Percentiles rank a stretch among this genome's conserved stretches.
Evolutionary conservation across 1,140 invertebrate species (phyloP).

Genomic region (Pseudomyrmex gracilis): DNA sequence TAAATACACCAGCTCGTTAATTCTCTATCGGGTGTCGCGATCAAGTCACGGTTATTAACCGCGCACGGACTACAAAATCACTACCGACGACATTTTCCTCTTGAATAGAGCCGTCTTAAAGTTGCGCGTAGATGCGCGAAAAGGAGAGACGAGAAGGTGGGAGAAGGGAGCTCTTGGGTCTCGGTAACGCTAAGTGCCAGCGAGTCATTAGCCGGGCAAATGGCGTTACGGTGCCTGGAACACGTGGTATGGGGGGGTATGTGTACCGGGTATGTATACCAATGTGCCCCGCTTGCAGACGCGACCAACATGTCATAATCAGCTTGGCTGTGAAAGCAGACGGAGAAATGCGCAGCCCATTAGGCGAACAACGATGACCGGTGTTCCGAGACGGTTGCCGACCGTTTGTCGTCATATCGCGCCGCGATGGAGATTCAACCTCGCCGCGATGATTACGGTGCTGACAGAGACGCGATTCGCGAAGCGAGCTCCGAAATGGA

Average conservation of each 20-base stretch:
- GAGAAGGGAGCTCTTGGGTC: slow-evolving; percentile 8
- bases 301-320: slow-evolving; percentile 84
- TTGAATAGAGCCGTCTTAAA: slow-evolving; percentile 55
- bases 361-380: slow-evolving; percentile 82
- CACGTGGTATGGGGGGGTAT: slow-evolving; percentile 77
- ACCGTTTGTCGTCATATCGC: slow-evolving; percentile 65
- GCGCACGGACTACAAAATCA: slow-evolving; percentile 10
- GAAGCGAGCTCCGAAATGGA: background rate
- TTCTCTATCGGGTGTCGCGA: slow-evolving; percentile 11
- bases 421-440: slow-evolving; percentile 27
- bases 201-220: slow-evolving; percentile 84
- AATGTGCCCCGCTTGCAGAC: slow-evolving; percentile 72
- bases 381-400: slow-evolving; percentile 76
- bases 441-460: slow-evolving; percentile 49
- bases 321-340: slow-evolving; percentile 84
- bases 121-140: background rate
- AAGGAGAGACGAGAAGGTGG: slow-evolving; percentile 14
- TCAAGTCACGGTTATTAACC: slow-evolving; percentile 16
- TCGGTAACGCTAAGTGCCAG: slow-evolving; percentile 78
- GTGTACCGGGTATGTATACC: slow-evolving; percentile 57
- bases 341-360: slow-evolving; percentile 83
- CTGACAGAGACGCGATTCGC: slow-evolving; percentile 63
- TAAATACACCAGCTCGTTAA: slow-evolving; percentile 1
- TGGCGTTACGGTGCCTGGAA: slow-evolving; percentile 83
- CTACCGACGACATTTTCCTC: slow-evolving; percentile 33